A percentile compares a stretch with the other conserved stretches of the same genome.
Evolutionary conservation across 2,888 invertebrate species (phyloP).

Genomic region (Drosophila niveifrons): DNA sequence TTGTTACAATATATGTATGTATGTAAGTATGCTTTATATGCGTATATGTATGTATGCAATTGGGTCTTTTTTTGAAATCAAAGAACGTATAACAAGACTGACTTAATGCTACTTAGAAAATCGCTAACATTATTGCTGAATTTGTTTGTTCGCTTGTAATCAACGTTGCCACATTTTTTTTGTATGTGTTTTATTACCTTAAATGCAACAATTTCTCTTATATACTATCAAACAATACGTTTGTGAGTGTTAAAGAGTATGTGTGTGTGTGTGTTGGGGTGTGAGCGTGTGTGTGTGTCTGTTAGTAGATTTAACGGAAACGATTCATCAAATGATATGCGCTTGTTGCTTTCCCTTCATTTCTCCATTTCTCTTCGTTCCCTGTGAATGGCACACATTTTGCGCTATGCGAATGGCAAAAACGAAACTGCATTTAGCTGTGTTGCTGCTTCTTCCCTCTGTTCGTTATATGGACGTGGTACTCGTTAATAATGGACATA

Average conservation of each 20-base stretch:
- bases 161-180: conserved; percentile 42
- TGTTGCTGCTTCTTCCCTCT: conserved; percentile 25
- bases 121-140: conserved; percentile 66
- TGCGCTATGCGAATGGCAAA: conserved; percentile 75
- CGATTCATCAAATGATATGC: conserved; percentile 49
- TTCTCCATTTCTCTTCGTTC: conserved; percentile 26
- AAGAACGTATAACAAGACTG: conserved; percentile 63
- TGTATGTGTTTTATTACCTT: conserved; percentile 35
- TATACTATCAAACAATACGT: conserved; percentile 69
- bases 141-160: conserved; percentile 39
- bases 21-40: conserved; percentile 45
- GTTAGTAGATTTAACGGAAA: conserved; percentile 38
- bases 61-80: conserved; percentile 57
- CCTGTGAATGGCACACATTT: conserved; percentile 71
- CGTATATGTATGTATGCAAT: conserved; percentile 40
- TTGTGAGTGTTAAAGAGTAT: conserved; percentile 23
- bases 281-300: conserved; percentile 25
- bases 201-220: conserved; percentile 77
- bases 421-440: conserved; percentile 41
- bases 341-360: conserved; percentile 19
- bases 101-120: conserved; percentile 70
- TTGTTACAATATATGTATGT: conserved; percentile 70
- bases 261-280: conserved; percentile 7
- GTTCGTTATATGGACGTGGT: conserved; percentile 53
- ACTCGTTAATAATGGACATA: background rate